Evolutionary conservation across 2,797 vertebrate species (phyloP), one percentile per base, ranked within the genome.

Genomic region (Chloroceryle amazona): DNA sequence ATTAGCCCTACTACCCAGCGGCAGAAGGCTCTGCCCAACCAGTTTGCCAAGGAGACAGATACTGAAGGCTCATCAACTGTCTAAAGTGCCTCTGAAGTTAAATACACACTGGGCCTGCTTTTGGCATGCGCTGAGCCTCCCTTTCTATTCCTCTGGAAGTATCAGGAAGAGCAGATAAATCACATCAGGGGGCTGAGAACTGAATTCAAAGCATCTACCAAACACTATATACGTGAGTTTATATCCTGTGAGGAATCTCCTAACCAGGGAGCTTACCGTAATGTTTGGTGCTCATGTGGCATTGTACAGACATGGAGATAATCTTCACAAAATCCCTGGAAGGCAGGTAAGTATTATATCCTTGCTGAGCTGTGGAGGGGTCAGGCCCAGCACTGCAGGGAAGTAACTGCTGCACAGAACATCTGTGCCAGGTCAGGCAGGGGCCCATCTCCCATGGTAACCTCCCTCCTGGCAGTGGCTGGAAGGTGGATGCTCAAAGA

Each of bases 31-130:
- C 62, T 81, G 46, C 37, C 49, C 54, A 55, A 7, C 14, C 35
- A 46, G 9, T 80, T 76, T 41, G 20, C 71, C 35, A 31, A 62
- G 58, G 57, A 74, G 26, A 18, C 17, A 37, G n/a, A 10, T 18
- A 19, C n/a, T 42, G 44, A 81, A 68, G 57, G 51, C 2, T 12
- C 9, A 14, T 4, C 26, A 49, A 6, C 31, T 0, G 1, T n/a
- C n/a, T 58, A 33, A 46, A 41, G 25, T 15, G 52, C 37, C 17
- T 23, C 33, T 37, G 47, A 6, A 17, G 17, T 42, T 49, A 57
- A 0, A 0, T 39, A 26, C 12, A 15, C 0, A 0, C 47, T 57
- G 65, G 33, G 28, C 31, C 37, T 46, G 23, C 1, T 28, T 41
- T 3, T 13, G 16, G 29, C 2, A 0, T 35, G 41, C 52, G 55